Evolutionary conservation across 2,888 invertebrate species (phyloP).

Genomic region (Drosophila diplacantha): DNA sequence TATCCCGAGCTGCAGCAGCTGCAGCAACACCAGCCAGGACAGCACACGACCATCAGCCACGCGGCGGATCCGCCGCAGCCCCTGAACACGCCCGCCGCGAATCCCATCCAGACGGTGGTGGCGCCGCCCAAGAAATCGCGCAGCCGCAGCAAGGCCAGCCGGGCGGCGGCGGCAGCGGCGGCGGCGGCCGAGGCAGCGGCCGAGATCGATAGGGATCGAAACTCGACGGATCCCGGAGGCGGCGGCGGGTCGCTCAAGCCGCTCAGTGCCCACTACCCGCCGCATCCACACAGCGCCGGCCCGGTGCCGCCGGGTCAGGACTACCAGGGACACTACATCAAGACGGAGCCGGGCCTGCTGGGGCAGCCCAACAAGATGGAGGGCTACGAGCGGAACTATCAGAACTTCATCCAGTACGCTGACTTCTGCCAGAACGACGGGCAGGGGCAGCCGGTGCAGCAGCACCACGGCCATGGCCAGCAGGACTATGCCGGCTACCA

Average conservation of each 20-base stretch:
- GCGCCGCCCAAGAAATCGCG: constrained; percentile 64
- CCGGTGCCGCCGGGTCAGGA: constrained; percentile 60
- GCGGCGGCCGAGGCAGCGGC: constrained; percentile 66
- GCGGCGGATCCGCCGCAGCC: constrained; percentile 49
- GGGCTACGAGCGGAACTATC: constrained; percentile 78
- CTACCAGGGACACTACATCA: constrained; percentile 75
- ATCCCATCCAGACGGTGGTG: constrained; percentile 19
- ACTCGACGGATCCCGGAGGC: constrained; percentile 77
- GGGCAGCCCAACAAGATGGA: constrained; percentile 77
- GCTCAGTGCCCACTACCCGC: constrained; percentile 63
- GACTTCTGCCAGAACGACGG: constrained; percentile 78
- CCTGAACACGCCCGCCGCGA: constrained; percentile 21
- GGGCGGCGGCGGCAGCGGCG: constrained; percentile 57
- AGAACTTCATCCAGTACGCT: constrained; percentile 78
- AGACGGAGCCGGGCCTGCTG: constrained; percentile 76
- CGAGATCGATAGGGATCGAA: constrained; percentile 75
- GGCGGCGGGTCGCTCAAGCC: constrained; percentile 48
- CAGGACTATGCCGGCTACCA: constrained; percentile 72
- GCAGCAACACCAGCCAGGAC: constrained; percentile 71
- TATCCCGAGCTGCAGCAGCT: constrained; percentile 64
- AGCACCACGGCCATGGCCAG: constrained; percentile 60
- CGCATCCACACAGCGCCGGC: constrained; percentile 50
- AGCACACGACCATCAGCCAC: constrained; percentile 67
- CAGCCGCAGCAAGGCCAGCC: constrained; percentile 71
- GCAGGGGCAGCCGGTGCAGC: constrained; percentile 72